Conservation (phyloP, 2,888 invertebrate species). For the Diaperis boleti region DNA sequence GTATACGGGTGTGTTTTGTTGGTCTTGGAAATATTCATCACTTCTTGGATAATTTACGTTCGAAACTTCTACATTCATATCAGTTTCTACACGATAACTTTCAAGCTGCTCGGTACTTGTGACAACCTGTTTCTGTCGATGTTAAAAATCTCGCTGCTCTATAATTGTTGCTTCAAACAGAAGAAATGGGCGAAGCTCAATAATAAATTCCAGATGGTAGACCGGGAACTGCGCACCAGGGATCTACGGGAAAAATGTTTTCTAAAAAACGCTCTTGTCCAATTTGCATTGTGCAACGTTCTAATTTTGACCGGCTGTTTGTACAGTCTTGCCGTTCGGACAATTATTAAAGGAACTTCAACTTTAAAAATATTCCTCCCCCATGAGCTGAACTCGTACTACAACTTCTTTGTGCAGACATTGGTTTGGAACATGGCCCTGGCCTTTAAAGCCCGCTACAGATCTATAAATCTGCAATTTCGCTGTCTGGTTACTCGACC, state of each 20-base stretch:
- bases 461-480: conserved; percentile 7
- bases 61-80: not conserved
- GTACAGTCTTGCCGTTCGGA: not conserved
- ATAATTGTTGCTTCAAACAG: conserved; percentile 2
- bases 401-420: conserved; percentile 4
- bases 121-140: conserved; percentile 8
- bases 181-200: conserved; percentile 6
- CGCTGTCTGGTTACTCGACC: too few species aligned
- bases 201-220: conserved; percentile 19
- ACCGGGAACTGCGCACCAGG: conserved; percentile 6
- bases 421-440: conserved; percentile 21
- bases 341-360: conserved; percentile 4
- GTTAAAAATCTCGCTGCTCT: not conserved
- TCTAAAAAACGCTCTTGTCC: conserved; percentile 3
- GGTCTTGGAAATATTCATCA: not conserved
- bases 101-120: conserved; percentile 9
- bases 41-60: conserved; percentile 15
- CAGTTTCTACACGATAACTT: conserved; percentile 7
- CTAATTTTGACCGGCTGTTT: not conserved
- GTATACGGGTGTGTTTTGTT: conserved; percentile 6
- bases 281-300: not conserved
- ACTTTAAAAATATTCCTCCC: conserved; percentile 7
- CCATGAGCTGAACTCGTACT: conserved; percentile 12
- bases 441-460: conserved; percentile 11
- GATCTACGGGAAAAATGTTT: not conserved